Evolutionary conservation across 2,113 vertebrate genomes (phyloP).

Genomic region (Perca fluviatilis): DNA sequence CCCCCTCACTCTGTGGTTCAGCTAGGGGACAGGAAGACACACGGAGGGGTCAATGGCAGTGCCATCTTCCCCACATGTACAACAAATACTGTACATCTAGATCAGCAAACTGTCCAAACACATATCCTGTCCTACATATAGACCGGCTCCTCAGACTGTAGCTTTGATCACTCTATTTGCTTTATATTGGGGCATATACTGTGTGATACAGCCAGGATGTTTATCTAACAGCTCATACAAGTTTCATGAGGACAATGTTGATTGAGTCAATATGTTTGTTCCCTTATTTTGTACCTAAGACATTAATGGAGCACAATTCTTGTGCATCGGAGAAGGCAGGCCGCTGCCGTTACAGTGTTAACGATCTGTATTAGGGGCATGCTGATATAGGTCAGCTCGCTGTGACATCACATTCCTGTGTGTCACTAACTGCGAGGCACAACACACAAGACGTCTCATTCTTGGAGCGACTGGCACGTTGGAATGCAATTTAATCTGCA

Average conservation of each 20-base stretch:
- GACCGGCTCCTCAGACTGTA: slow-evolving; percentile 7
- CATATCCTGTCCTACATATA: slow-evolving; percentile 13
- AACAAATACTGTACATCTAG: slow-evolving; percentile 61
- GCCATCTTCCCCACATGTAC: slow-evolving; percentile 72
- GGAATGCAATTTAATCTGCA: slow-evolving; percentile 66
- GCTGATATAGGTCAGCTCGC: slow-evolving; percentile 56
- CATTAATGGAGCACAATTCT: slow-evolving; percentile 26
- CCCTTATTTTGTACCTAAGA: slow-evolving; percentile 22
- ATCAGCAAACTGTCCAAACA: slow-evolving; percentile 65
- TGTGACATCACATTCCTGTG: slow-evolving; percentile 66
- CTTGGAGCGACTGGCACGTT: slow-evolving; percentile 29
- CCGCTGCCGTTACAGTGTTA: slow-evolving; percentile 38
- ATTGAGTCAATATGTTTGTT: slow-evolving; percentile 48
- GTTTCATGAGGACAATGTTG: slow-evolving; percentile 51
- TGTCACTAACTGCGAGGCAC: slow-evolving; percentile 42
- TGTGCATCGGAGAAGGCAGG: background rate
- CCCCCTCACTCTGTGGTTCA: slow-evolving; percentile 80
- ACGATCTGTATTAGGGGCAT: slow-evolving; percentile 39
- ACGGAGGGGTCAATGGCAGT: slow-evolving; percentile 78
- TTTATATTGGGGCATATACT: slow-evolving; percentile 53
- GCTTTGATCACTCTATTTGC: slow-evolving; percentile 35
- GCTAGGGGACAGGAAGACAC: slow-evolving; percentile 83
- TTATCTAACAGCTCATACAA: slow-evolving; percentile 39
- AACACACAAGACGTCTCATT: slow-evolving; percentile 38
- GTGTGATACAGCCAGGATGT: slow-evolving; percentile 51